Conservation (phyloP, 92 coral and sea anemone species). For the Hydrozoanthus gracilis region DNA sequence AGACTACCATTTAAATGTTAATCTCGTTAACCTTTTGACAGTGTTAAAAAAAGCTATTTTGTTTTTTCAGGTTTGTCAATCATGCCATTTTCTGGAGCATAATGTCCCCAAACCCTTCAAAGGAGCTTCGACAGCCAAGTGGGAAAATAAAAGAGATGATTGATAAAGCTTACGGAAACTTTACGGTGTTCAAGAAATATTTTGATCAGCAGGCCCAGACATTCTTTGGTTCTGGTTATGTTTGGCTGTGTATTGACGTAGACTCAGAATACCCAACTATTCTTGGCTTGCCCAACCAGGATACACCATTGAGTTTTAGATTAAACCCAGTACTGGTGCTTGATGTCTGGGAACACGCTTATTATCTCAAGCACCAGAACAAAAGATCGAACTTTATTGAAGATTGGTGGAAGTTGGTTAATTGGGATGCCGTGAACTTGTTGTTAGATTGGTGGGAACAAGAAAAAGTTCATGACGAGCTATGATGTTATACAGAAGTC, state of each 20-base stretch:
- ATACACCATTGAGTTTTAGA: slow-evolving; percentile 69
- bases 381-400: slow-evolving; percentile 77
- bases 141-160: slow-evolving; percentile 71
- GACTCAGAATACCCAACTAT: slow-evolving; percentile 60
- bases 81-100: slow-evolving; percentile 93
- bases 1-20: too few species aligned
- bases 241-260: slow-evolving; percentile 83
- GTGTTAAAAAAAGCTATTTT: too few species aligned
- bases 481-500: slow-evolving; percentile 35
- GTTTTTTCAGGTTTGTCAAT: slow-evolving; percentile 70
- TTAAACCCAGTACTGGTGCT: slow-evolving; percentile 75
- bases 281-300: slow-evolving; percentile 74
- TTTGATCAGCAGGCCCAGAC: slow-evolving; percentile 66
- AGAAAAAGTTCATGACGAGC: slow-evolving; percentile 82
- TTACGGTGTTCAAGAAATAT: slow-evolving; percentile 65
- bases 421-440: slow-evolving; percentile 89
- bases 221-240: slow-evolving; percentile 91
- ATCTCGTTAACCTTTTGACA: too few species aligned
- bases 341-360: slow-evolving; percentile 98
- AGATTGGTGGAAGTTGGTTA: slow-evolving; percentile 85
- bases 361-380: slow-evolving; percentile 90
- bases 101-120: slow-evolving; percentile 85
- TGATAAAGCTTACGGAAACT: slow-evolving; percentile 76
- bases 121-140: slow-evolving; percentile 74
- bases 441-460: slow-evolving; percentile 82